A percentile compares a stretch with the other conserved stretches of the same genome.
Conservation (phyloP, 1,140 invertebrate species). For the Anagrus nilaparvatae region DNA sequence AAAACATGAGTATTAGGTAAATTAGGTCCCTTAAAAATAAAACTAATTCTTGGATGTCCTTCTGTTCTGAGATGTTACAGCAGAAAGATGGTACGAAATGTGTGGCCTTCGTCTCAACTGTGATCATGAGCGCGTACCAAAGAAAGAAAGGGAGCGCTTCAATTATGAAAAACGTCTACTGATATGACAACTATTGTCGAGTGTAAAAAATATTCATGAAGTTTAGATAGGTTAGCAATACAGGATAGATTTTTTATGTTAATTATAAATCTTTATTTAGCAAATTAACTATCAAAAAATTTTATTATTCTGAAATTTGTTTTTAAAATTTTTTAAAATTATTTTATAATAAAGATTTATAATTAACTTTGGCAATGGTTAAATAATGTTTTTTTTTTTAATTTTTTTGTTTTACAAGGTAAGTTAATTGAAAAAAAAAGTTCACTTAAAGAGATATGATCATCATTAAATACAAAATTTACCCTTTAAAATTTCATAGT, state of each 20-base stretch:
- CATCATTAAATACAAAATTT: too few species aligned
- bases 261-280: slow-evolving; percentile 30
- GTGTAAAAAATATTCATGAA: slow-evolving; percentile 29
- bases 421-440: too few species aligned
- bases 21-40: slow-evolving; percentile 30
- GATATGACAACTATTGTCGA: slow-evolving; percentile 34
- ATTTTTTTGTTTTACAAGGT: too few species aligned
- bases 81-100: slow-evolving; percentile 44
- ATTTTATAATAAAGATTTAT: too few species aligned
- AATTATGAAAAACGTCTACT: slow-evolving; percentile 35
- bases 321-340: too few species aligned
- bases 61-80: slow-evolving; percentile 47
- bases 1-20: slow-evolving; percentile 12
- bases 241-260: slow-evolving; percentile 35
- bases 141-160: slow-evolving; percentile 41
- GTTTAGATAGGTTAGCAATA: slow-evolving; percentile 42
- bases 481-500: too few species aligned
- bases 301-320: too few species aligned
- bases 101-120: slow-evolving; percentile 43
- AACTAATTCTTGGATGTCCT: slow-evolving; percentile 46
- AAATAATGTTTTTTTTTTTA: too few species aligned
- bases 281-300: slow-evolving; percentile 2
- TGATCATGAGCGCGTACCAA: slow-evolving; percentile 42
- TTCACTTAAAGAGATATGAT: too few species aligned
- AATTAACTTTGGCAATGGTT: too few species aligned